Conservation (phyloP, 2,113 vertebrate species). For the Ceyx cyanopectus region DNA sequence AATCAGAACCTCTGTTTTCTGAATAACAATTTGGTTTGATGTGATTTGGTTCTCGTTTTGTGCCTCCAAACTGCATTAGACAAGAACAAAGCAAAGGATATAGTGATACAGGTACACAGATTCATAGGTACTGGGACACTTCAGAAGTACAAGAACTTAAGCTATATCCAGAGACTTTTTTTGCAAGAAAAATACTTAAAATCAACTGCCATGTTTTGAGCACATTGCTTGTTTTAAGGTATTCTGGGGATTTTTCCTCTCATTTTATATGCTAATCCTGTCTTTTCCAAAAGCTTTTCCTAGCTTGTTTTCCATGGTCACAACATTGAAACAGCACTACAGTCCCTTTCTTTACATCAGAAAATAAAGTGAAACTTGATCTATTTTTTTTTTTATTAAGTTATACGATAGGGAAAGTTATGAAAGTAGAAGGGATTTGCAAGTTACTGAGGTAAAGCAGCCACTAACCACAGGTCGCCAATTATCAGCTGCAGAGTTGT, state of each 20-base stretch:
- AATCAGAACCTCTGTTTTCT: slow-evolving; percentile 11
- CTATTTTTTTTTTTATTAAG: neutral
- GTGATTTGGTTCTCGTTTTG: slow-evolving; percentile 13
- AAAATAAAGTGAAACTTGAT: slow-evolving; percentile 47
- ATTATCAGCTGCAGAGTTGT: neutral
- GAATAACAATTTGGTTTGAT: neutral
- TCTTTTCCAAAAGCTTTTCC: neutral
- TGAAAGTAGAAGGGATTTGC: neutral
- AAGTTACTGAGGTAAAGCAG: neutral
- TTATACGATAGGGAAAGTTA: neutral
- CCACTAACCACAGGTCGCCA: neutral
- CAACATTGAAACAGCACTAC: neutral
- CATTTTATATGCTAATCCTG: neutral
- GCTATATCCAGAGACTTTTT: neutral
- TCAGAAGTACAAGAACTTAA: slow-evolving; percentile 19
- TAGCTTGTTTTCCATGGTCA: neutral
- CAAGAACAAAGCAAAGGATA: slow-evolving; percentile 35
- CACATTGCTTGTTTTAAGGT: neutral
- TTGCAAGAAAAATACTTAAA: slow-evolving; percentile 17
- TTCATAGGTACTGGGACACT: neutral
- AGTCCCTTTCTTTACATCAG: neutral
- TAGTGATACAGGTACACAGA: neutral
- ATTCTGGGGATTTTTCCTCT: neutral
- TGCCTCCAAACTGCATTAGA: slow-evolving; percentile 36
- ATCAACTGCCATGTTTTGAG: neutral